Percentiles rank a stretch among this genome's conserved stretches.
These are phyloP conservation scores for Sus cebifrons DNA, from an alignment of 2,797 vertebrate genomes.

Conservation along the genomic window DNA sequence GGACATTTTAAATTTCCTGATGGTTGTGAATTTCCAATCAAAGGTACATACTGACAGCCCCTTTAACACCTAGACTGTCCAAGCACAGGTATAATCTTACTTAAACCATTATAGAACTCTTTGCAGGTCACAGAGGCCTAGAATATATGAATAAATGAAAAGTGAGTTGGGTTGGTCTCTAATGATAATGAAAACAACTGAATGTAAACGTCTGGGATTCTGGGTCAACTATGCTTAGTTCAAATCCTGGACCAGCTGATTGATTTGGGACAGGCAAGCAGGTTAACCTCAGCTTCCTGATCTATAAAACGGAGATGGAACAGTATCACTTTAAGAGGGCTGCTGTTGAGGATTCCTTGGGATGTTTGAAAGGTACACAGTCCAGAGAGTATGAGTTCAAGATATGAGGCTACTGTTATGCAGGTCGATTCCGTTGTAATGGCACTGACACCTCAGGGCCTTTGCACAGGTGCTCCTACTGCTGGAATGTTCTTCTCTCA, in stretches of 20 bases:
- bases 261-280: background rate
- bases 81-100: background rate
- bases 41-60: background rate
- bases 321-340: background rate
- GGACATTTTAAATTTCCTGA: background rate
- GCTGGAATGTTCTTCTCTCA: background rate
- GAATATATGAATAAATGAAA: background rate
- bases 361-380: background rate
- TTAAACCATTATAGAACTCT: background rate
- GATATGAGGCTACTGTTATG: background rate
- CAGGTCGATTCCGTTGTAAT: background rate
- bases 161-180: background rate
- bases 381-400: background rate
- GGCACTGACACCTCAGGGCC: background rate
- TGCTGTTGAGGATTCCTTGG: background rate
- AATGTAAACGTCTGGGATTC: background rate
- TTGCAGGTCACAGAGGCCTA: background rate
- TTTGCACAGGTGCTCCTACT: background rate
- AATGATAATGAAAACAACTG: background rate
- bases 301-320: background rate
- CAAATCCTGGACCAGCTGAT: background rate
- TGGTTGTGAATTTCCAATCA: constrained; percentile 22
- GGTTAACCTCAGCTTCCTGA: background rate
- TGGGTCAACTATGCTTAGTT: background rate
- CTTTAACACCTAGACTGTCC: background rate